Percentiles rank a stretch among this genome's conserved stretches.
Evolutionary conservation across 1,140 invertebrate species (phyloP).

Genomic region (Dinoponera quadriceps): DNA sequence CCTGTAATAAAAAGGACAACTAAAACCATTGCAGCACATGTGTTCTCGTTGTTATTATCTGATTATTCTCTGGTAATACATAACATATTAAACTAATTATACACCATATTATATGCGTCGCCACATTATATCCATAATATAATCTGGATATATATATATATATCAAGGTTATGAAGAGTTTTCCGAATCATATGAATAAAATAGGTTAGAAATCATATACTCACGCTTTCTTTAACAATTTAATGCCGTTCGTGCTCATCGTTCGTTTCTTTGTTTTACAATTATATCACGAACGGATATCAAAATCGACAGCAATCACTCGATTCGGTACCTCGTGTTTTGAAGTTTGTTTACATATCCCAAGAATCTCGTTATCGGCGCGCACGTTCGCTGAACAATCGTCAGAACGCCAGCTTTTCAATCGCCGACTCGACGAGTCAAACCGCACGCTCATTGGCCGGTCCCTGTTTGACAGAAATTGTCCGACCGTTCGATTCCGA

Average conservation of each 20-base stretch:
- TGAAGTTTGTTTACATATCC: conserved; percentile 63
- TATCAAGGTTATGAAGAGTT: neutral
- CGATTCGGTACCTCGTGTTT: neutral
- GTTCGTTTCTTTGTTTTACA: conserved; percentile 23
- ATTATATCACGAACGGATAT: conserved; percentile 28
- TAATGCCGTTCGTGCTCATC: conserved; percentile 76
- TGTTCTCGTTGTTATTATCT: conserved; percentile 1
- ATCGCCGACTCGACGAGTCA: neutral
- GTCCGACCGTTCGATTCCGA: too few species aligned
- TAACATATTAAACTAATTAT: neutral
- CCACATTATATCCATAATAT: neutral
- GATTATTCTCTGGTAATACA: neutral
- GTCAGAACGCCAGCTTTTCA: neutral
- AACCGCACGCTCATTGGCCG: too few species aligned
- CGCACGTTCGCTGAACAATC: neutral
- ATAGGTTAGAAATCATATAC: conserved; percentile 48
- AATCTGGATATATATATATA: neutral
- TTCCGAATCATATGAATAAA: too few species aligned
- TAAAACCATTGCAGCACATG: neutral
- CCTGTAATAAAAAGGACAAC: conserved; percentile 66
- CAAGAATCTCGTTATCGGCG: neutral
- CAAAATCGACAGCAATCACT: neutral
- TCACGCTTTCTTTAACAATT: conserved; percentile 78
- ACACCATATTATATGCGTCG: neutral
- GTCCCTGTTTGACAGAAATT: too few species aligned